phyloP scores from a whole-genome alignment of 2,797 vertebrate genomes.

The Spatula versicolor region DNA sequence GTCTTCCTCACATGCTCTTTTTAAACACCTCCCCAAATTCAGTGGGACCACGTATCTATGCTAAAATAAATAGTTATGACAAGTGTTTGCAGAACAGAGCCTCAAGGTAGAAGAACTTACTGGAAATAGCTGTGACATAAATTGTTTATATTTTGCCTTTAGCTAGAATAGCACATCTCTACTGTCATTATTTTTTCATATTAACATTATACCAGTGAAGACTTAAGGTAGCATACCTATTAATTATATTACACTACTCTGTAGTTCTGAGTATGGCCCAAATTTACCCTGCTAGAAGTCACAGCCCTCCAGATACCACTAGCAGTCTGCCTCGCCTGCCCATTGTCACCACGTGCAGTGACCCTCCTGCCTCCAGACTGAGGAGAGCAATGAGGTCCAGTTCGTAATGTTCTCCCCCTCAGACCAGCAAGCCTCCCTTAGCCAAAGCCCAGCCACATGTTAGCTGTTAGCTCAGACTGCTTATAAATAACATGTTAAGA shows the following conservation, averaged over 20 bases:
- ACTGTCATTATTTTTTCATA: slow-evolving; percentile 48
- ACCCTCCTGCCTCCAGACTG: neutral
- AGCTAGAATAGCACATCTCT: neutral
- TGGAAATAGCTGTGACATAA: slow-evolving; percentile 35
- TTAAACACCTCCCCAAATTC: neutral
- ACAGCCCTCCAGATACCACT: neutral
- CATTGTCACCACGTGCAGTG: fast-evolving
- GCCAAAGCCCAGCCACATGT: neutral
- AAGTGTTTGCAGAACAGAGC: slow-evolving; percentile 25
- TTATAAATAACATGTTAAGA: slow-evolving; percentile 7
- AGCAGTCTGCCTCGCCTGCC: neutral
- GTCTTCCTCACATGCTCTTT: neutral
- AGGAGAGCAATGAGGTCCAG: neutral
- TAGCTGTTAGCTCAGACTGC: slow-evolving; percentile 21
- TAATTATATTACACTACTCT: neutral
- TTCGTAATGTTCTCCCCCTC: neutral
- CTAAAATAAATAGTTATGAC: slow-evolving; percentile 39
- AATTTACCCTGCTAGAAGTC: neutral
- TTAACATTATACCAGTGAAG: neutral
- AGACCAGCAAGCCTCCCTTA: neutral
- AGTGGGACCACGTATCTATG: neutral
- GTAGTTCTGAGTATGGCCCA: neutral
- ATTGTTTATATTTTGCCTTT: slow-evolving; percentile 55
- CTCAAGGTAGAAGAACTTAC: slow-evolving; percentile 20
- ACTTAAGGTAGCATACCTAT: neutral